A percentile compares a stretch with the other conserved stretches of the same genome.
Conservation (phyloP, 2,888 invertebrate species). For the Pristionchus entomophagus region DNA sequence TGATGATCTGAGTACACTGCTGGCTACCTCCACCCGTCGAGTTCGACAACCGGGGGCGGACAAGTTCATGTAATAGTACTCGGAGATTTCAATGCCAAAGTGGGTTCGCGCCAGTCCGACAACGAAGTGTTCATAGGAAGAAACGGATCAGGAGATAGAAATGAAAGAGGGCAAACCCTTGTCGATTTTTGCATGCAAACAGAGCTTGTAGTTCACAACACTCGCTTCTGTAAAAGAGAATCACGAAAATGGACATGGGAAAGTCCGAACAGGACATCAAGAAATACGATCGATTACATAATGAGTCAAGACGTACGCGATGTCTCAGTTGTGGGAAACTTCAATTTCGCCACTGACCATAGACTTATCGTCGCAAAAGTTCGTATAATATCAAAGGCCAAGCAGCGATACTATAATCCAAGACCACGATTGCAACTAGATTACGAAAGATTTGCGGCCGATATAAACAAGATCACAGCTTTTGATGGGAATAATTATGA, state of each 20-base stretch:
- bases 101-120: background rate
- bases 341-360: background rate
- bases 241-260: too few relatives aligned
- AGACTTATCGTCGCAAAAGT: background rate
- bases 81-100: conserved; percentile 6
- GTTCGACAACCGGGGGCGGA: conserved; percentile 18
- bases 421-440: background rate
- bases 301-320: too few relatives aligned
- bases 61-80: background rate
- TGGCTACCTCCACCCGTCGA: background rate
- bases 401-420: background rate
- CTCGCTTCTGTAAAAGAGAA: too few relatives aligned
- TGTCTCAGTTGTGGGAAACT: background rate
- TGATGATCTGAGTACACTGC: background rate
- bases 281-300: too few relatives aligned
- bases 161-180: conserved; percentile 2
- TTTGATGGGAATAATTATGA: background rate
- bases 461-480: background rate
- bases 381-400: background rate
- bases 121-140: background rate
- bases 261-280: too few relatives aligned
- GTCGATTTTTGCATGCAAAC: too few relatives aligned
- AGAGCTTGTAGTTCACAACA: too few relatives aligned
- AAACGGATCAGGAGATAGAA: background rate
- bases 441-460: background rate